A percentile compares a stretch with the other conserved stretches of the same genome.
These are phyloP conservation scores for Alcedo atthis DNA, from an alignment of 2,797 vertebrate species.

Conservation along the genomic window DNA sequence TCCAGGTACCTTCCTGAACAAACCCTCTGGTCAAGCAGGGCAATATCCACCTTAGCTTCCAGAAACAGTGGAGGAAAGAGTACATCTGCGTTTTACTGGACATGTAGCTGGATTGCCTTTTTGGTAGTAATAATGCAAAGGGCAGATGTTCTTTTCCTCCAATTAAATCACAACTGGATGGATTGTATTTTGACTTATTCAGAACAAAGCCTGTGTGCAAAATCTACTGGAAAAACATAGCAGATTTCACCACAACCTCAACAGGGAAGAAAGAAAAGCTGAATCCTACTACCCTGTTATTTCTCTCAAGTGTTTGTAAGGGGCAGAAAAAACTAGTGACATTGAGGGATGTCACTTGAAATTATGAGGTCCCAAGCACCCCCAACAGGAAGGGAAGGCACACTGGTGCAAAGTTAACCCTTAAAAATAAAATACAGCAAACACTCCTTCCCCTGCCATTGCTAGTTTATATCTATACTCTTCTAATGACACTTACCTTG, in stretches of 20 bases:
- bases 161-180: constrained; percentile 40
- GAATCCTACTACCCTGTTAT: constrained; percentile 35
- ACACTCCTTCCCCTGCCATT: constrained; percentile 49
- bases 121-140: constrained; percentile 66
- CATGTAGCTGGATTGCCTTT: constrained; percentile 47
- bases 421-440: constrained; percentile 63
- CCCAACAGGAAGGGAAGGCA: constrained; percentile 78
- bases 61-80: constrained; percentile 50
- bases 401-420: constrained; percentile 76
- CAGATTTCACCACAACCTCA: constrained; percentile 47
- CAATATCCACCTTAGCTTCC: constrained; percentile 66
- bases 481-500: constrained; percentile 63
- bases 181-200: constrained; percentile 53
- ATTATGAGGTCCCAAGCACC: constrained; percentile 71
- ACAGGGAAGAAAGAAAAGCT: constrained; percentile 48
- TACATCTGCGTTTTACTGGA: constrained; percentile 50
- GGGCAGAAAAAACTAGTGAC: constrained; percentile 53
- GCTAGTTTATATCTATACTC: constrained; percentile 56
- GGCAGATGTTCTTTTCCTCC: constrained; percentile 54
- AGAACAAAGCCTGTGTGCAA: constrained; percentile 31
- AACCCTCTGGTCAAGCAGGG: constrained; percentile 50
- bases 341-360: constrained; percentile 45
- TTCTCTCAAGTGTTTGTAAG: constrained; percentile 63
- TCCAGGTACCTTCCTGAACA: constrained; percentile 33
- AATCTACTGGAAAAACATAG: constrained; percentile 50